Evolutionary conservation across 2,888 invertebrate genomes (phyloP).

Genomic region (Sturmia bella): DNA sequence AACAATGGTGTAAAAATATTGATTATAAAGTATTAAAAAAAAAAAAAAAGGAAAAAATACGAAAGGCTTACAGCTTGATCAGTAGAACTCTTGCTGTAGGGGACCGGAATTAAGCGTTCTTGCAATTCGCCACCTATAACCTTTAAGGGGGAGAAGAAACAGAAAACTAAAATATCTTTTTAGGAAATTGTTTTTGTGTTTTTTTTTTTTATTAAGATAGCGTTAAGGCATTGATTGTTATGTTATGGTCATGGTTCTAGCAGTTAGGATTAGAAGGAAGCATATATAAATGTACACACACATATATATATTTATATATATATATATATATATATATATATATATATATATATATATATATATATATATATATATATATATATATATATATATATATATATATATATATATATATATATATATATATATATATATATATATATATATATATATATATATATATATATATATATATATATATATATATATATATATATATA

Average conservation of each 20-base stretch:
- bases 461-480: conserved; percentile 33
- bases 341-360: no score
- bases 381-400: neutral
- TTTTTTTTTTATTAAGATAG: conserved; percentile 21
- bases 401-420: conserved; percentile 6
- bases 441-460: conserved; percentile 36
- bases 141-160: conserved; percentile 91
- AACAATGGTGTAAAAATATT: conserved; percentile 30
- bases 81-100: conserved; percentile 99
- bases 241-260: conserved; percentile 32
- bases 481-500: conserved; percentile 37
- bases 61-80: conserved; percentile 99
- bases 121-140: conserved; percentile 99
- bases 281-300: no score
- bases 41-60: conserved; percentile 25
- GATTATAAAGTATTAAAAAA: conserved; percentile 1
- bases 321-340: no score
- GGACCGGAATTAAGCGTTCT: conserved; percentile 99
- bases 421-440: conserved; percentile 10
- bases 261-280: conserved; percentile 30
- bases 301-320: no score
- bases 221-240: conserved; percentile 42
- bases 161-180: conserved; percentile 48
- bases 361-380: no score
- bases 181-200: conserved; percentile 7